Conservation (phyloP, 2,888 invertebrate genomes). For the Calliphora vomitoria region DNA sequence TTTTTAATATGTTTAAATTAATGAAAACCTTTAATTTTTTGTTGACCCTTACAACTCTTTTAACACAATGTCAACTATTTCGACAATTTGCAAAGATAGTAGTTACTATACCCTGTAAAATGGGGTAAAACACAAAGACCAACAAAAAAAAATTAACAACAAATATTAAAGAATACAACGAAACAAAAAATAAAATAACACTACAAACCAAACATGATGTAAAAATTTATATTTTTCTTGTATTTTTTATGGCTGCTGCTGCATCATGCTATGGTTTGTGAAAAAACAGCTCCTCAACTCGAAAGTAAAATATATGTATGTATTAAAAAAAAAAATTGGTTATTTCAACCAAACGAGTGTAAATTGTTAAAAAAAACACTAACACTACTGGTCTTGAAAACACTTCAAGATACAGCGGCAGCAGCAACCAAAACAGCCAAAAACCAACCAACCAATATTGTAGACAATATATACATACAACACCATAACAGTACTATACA, state of each 20-base stretch:
- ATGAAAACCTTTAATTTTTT: constrained; percentile 51
- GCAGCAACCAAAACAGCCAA: constrained; percentile 19
- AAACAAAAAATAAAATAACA: constrained; percentile 25
- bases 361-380: constrained; percentile 48
- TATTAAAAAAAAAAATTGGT: constrained; percentile 26
- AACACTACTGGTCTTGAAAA: constrained; percentile 69
- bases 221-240: constrained; percentile 54
- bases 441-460: constrained; percentile 24
- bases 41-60: constrained; percentile 59
- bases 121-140: background rate
- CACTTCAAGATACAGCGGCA: constrained; percentile 51
- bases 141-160: background rate
- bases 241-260: constrained; percentile 37
- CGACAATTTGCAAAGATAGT: constrained; percentile 59
- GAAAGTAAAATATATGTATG: background rate
- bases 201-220: constrained; percentile 54
- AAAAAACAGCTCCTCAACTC: background rate
- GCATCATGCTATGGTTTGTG: constrained; percentile 4
- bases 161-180: background rate
- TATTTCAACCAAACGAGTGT: constrained; percentile 51
- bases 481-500: background rate
- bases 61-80: constrained; percentile 69
- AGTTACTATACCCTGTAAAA: background rate
- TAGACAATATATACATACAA: background rate
- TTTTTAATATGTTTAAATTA: constrained; percentile 13